Conservation (phyloP, 2,797 vertebrate species). For the Coregonus sp. region DNA sequence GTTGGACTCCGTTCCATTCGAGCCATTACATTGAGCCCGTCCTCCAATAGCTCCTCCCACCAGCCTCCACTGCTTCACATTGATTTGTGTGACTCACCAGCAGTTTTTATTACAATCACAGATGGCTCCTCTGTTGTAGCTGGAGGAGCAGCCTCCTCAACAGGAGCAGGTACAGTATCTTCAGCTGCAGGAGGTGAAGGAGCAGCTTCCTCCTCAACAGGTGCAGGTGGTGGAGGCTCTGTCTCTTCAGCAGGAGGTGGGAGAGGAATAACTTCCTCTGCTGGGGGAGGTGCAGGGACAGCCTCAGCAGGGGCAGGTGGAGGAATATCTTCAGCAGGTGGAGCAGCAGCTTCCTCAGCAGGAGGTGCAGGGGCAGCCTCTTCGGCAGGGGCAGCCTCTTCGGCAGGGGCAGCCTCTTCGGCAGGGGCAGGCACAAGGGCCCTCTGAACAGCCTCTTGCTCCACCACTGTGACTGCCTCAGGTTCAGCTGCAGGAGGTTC, state of each 20-base stretch:
- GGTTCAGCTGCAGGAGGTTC: background rate
- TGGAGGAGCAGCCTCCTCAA: background rate
- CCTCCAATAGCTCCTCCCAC: no score
- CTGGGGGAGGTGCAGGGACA: no score
- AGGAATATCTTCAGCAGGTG: background rate
- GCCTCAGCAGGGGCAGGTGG: no score
- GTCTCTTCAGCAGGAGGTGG: no score
- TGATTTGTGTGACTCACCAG: background rate
- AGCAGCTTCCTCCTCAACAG: no score
- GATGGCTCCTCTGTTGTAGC: background rate
- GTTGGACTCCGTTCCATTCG: no score
- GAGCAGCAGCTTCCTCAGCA: background rate
- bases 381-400: background rate
- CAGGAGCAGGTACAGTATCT: background rate
- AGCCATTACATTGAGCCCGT: no score
- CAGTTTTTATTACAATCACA: background rate
- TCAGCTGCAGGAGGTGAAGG: background rate
- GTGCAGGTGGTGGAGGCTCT: no score
- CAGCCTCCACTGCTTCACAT: background rate
- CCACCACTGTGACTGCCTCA: background rate
- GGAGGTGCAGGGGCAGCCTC: background rate
- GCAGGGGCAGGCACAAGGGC: slow-evolving; percentile 8
- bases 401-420: background rate
- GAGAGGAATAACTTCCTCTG: no score
- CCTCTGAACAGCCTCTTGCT: background rate